Conservation (phyloP, 2,113 vertebrate genomes). For the Trogon melanurus region DNA sequence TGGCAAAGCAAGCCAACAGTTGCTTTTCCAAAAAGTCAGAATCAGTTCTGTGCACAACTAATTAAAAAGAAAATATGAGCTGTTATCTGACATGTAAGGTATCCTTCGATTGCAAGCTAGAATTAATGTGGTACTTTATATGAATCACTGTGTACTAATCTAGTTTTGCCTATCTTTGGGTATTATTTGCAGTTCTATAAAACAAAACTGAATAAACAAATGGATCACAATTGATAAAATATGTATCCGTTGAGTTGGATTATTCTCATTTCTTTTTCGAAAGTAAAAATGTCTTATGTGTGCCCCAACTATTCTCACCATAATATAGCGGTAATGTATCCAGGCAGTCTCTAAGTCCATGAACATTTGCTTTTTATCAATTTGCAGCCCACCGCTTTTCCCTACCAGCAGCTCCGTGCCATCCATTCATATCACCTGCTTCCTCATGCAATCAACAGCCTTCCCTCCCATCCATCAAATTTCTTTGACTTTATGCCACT, state of each 20-base stretch:
- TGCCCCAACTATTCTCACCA: neutral
- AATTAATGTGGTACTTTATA: neutral
- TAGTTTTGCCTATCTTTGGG: neutral
- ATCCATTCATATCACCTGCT: neutral
- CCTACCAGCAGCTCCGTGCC: neutral
- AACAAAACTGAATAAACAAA: conserved; percentile 24
- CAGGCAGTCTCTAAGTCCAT: neutral
- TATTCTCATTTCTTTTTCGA: neutral
- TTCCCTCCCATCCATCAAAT: neutral
- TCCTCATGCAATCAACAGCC: neutral
- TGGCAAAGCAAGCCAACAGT: neutral
- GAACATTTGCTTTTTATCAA: neutral
- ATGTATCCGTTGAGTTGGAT: too few relatives aligned
- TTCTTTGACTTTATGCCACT: neutral
- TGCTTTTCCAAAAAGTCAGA: neutral
- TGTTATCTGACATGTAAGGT: neutral
- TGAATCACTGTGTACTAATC: neutral
- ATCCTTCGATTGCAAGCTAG: neutral
- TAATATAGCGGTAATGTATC: neutral
- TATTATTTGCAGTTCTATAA: neutral
- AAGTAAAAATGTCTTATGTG: neutral
- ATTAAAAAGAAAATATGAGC: neutral
- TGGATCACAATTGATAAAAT: neutral
- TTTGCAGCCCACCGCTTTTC: neutral
- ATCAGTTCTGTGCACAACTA: neutral